Evolutionary conservation across 2,797 vertebrate genomes (phyloP).

Genomic region (Lemur catta): DNA sequence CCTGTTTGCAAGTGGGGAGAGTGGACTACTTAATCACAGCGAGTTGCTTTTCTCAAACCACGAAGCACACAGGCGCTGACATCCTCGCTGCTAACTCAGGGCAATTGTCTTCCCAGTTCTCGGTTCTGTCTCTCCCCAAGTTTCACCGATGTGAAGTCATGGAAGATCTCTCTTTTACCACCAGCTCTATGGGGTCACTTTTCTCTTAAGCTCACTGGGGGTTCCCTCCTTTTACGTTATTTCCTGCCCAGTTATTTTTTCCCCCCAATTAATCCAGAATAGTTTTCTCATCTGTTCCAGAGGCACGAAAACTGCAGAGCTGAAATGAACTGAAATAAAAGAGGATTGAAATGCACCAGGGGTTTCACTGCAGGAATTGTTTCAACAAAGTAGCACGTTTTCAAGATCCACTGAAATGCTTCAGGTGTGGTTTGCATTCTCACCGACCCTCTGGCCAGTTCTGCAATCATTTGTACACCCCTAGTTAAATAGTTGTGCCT

Average conservation of each 20-base stretch:
- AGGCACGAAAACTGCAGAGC: not conserved
- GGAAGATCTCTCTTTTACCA: not conserved
- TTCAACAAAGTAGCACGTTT: conserved; percentile 52
- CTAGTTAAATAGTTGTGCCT: conserved; percentile 48
- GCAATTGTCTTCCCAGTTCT: not conserved
- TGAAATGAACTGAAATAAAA: not conserved
- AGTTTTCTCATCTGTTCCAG: not conserved
- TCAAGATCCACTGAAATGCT: not conserved
- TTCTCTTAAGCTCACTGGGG: not conserved
- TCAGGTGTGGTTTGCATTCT: not conserved
- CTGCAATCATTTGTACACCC: conserved; percentile 46
- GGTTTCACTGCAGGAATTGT: conserved; percentile 19
- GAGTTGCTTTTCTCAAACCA: not conserved
- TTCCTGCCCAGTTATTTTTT: not conserved
- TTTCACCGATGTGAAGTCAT: not conserved
- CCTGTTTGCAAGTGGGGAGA: not conserved
- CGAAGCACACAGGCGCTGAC: not conserved
- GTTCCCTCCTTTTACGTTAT: not conserved
- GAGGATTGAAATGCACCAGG: not conserved
- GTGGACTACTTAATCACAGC: rapidly evolving
- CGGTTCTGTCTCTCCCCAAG: not conserved
- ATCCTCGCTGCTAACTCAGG: not conserved
- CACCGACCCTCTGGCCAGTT: not conserved
- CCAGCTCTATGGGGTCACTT: not conserved
- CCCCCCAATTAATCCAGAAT: not conserved